phyloP scores from a whole-genome alignment of 2,797 vertebrate genomes.

The Carcharodon carcharias region DNA sequence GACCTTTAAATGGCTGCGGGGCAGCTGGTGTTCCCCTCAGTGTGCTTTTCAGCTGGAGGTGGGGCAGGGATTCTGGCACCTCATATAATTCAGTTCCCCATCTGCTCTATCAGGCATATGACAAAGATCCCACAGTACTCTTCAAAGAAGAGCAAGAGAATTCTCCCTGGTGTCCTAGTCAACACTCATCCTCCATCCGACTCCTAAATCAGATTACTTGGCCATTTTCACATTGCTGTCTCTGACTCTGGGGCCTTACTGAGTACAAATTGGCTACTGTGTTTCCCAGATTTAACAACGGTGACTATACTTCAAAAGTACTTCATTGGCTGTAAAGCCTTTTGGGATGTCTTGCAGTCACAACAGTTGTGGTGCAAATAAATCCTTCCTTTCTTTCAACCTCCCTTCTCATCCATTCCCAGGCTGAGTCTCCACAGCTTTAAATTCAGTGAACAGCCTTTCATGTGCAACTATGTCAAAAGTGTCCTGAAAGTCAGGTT shows the following conservation, averaged over 20 bases:
- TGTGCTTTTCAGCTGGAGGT: too few species aligned
- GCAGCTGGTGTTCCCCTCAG: too few species aligned
- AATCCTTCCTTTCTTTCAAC: background rate
- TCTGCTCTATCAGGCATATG: background rate
- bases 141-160: background rate
- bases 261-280: background rate
- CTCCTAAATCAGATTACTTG: background rate
- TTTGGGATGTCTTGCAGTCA: background rate
- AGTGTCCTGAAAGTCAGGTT: background rate
- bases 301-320: background rate
- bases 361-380: background rate
- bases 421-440: background rate
- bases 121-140: background rate
- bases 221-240: background rate
- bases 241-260: background rate
- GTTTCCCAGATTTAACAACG: background rate
- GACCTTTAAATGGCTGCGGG: too few species aligned
- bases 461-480: background rate
- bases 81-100: too few species aligned
- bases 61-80: too few species aligned
- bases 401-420: background rate
- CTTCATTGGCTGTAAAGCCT: background rate
- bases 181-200: background rate
- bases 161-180: background rate
- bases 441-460: background rate